Evolutionary conservation across 1,140 invertebrate genomes (phyloP), one percentile per base, ranked within the genome.

Genomic region (Papilio helenus): DNA sequence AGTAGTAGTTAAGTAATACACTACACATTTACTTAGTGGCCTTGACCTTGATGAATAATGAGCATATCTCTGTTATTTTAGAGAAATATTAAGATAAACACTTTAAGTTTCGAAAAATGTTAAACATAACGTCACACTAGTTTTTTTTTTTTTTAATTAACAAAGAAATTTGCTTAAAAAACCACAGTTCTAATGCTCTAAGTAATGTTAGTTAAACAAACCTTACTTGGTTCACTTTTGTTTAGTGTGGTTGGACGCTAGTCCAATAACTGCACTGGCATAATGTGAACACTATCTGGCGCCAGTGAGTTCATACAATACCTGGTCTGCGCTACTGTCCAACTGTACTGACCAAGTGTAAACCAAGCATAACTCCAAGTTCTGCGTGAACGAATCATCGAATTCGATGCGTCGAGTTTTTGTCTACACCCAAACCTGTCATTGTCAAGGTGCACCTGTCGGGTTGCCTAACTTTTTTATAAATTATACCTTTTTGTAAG

Each of bases 361-460:
- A 39, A 8, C 34, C 34, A 39, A 1, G 34, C 8, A 39, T 39
- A 39, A 39, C 34, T 5, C 10, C 12, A 3, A 68, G 14, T 29
- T 14, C 58, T 26, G 20, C 61, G 26, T 68, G 12, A 68, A 26
- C 26, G 16, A 68, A 68, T 68, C 26, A 68, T 18, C 26, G 23
- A 29, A 68, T 68, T 68, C 23, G 61, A 68, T 68, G 61, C 61
- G 61, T 29, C 14, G 26, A 68, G 12, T 68, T 68, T 68, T 68
- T 68, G 61, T 68, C 12, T 16, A 18, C 51, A 8, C n/a, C 61
- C 61, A 68, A 68, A 68, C 61, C 61, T 68, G 61, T 68, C 61
- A 68, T 68, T 68, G 26, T 68, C 12, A 29, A 34, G 26, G 61
- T 68, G 61, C 61, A 68, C 61, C 26, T 68, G 61, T 68, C 26